Base-by-base conservation (phyloP, 2,797 vertebrate species). In the Pampus argenteus region DNA sequence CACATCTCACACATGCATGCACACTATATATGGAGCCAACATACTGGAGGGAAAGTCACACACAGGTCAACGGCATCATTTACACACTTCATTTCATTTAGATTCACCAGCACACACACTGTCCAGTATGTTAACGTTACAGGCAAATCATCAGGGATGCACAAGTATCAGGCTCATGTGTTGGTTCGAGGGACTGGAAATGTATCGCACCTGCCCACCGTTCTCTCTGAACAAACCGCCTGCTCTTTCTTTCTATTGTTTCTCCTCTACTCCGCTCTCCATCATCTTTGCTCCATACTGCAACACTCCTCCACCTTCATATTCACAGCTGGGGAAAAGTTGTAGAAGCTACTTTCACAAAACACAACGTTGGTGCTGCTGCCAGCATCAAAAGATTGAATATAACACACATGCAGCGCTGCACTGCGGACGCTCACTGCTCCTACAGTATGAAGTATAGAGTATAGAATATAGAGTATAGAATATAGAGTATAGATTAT, bases 21-120 rank as follows among this genome's bases (percentile, higher is more conserved):
- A 58, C 14, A 13, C 23, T 2, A 26, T 49, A 68, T 25, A 17
- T 28, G 48, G 28, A 66, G 67, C 61, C 66, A 74, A 71, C 68
- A 57, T 22, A 42, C 83, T 75, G 18, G 0, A 70, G 57, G 72
- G 76, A 71, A 87, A 83, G 83, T 81, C 61, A 80, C 22, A 61
- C 4, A 31, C 38, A 31, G 67, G 82, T 88, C 82, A 85, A 60
- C 78, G 59, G 18, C 73, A 49, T 76, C 66, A 44, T 69, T 86
- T 73, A 72, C 48, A 65, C 10, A n/a, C 76, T 62, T 62, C 56
- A 78, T 77, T 73, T 61, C 28, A 79, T 74, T 69, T 66, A 62
- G 34, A 77, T 54, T 57, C n/a, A 9, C 31, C 10, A 5, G 51
- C 34, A 68, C 40, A 45, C 5, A 9, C 34, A 34, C 26, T 20